These are phyloP conservation scores for Paelopatides confundens DNA, from an alignment of 53 echinoderm and acorn worm species.

Conservation along the genomic window DNA sequence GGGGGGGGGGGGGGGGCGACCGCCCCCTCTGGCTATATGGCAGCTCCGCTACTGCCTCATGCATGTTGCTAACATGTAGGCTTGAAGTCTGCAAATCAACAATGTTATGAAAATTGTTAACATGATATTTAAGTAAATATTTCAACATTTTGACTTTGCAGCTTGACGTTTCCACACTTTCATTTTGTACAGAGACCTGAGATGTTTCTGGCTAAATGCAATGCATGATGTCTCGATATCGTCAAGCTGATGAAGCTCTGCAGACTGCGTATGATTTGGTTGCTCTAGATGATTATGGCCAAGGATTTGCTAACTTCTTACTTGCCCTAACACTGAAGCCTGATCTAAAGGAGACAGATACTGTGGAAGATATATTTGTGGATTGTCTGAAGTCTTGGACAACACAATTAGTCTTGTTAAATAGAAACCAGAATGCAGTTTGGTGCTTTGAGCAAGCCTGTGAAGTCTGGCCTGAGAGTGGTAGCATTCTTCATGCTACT, in stretches of 20 bases:
- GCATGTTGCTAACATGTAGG: no score
- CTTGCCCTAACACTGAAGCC: slow-evolving; percentile 37
- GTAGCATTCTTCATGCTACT: slow-evolving; percentile 66
- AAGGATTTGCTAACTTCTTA: slow-evolving; percentile 40
- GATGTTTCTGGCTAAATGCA: no score
- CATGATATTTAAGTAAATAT: no score
- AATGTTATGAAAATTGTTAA: no score
- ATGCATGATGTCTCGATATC: no score
- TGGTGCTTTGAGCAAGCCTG: slow-evolving; percentile 78
- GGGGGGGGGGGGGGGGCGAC: no score
- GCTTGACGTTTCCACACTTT: no score
- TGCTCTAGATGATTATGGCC: not conserved
- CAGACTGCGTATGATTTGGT: slow-evolving; percentile 12
- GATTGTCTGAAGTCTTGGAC: slow-evolving; percentile 69
- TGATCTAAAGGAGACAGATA: not conserved
- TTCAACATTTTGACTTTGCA: no score
- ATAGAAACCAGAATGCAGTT: slow-evolving; percentile 66
- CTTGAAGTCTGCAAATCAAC: no score
- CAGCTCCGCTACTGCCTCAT: no score
- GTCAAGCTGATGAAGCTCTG: not conserved
- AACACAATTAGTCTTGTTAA: slow-evolving; percentile 39
- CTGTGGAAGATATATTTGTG: not conserved
- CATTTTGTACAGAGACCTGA: no score
- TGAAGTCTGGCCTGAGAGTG: slow-evolving; percentile 77
- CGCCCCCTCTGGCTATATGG: no score